Evolutionary conservation across 2,797 vertebrate species (phyloP).

Genomic region (Clarias platycephalus): DNA sequence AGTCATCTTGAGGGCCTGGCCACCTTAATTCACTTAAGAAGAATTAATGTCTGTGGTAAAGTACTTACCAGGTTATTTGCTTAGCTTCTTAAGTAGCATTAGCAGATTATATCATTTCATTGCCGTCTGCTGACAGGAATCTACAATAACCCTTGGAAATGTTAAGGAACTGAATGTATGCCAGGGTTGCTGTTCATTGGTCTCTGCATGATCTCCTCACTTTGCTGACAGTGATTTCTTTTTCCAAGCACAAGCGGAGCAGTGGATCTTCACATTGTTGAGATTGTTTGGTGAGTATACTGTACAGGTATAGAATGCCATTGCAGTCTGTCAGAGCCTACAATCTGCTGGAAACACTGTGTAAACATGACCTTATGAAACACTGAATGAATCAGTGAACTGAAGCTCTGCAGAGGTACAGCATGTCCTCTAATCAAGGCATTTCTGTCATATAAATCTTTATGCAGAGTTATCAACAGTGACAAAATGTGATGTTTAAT

Average conservation of each 20-base stretch:
- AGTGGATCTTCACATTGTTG: slow-evolving; percentile 66
- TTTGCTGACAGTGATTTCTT: slow-evolving; percentile 69
- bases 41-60: background rate
- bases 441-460: background rate
- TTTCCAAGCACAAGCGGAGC: slow-evolving; percentile 67
- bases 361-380: slow-evolving; percentile 54
- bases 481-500: background rate
- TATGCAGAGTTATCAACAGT: background rate
- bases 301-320: slow-evolving; percentile 68
- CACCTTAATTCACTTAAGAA: background rate
- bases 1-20: background rate
- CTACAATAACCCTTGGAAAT: background rate
- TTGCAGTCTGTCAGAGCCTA: slow-evolving; percentile 58
- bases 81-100: slow-evolving; percentile 11
- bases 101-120: background rate
- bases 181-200: slow-evolving; percentile 11
- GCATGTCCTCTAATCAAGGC: background rate
- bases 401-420: background rate
- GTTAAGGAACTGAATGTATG: slow-evolving; percentile 12
- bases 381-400: background rate
- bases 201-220: slow-evolving; percentile 44
- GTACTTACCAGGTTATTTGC: background rate
- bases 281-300: slow-evolving; percentile 72
- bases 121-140: background rate
- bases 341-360: slow-evolving; percentile 71